phyloP scores from a whole-genome alignment of 2,797 vertebrate species.

The Catharus ustulatus region DNA sequence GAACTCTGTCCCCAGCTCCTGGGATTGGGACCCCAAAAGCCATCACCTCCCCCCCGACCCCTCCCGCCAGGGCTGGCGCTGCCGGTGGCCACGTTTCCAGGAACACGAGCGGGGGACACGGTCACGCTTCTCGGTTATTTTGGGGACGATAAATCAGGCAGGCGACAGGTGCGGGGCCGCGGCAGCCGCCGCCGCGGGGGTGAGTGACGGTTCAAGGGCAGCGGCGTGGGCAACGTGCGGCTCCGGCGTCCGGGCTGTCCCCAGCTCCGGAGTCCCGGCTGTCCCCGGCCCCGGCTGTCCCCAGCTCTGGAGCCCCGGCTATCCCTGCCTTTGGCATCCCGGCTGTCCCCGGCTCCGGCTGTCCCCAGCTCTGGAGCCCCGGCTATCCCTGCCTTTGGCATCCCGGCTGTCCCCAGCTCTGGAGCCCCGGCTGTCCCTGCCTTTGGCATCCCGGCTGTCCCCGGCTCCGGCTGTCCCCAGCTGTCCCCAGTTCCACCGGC shows the following conservation, averaged over 20 bases:
- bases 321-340: no score
- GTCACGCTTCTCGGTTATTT: conserved; percentile 71
- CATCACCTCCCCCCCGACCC: background rate
- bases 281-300: background rate
- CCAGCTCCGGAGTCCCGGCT: background rate
- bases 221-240: conserved; percentile 58
- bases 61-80: background rate
- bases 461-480: background rate
- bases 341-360: background rate
- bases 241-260: background rate
- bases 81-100: background rate
- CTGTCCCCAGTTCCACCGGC: background rate
- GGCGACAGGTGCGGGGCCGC: conserved; percentile 65
- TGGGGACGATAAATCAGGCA: conserved; percentile 70
- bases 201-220: conserved; percentile 73
- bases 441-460: background rate
- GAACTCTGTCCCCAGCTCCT: background rate
- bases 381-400: background rate
- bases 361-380: background rate
- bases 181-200: conserved; percentile 39
- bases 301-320: background rate
- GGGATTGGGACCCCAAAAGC: background rate
- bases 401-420: background rate
- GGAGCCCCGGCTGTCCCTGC: background rate
- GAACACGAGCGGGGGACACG: background rate